Base-by-base conservation (phyloP, 2,888 invertebrate genomes). In the Alloscopus bannaensis region DNA sequence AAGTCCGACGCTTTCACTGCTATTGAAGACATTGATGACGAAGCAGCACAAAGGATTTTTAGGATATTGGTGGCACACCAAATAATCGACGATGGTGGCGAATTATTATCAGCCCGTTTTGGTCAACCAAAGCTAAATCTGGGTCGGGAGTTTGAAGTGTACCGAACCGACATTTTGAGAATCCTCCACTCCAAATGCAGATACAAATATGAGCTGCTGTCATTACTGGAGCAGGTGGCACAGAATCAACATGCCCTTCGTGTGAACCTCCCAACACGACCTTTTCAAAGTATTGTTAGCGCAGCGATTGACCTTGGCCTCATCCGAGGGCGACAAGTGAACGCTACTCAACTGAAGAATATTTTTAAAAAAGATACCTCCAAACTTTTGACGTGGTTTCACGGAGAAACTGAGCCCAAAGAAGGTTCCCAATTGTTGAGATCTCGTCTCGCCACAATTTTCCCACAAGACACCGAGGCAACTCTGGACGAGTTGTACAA, bases 171-270 rank as follows among this genome's bases (percentile, higher is more conserved):
- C 64, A 45, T 64, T 64, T 6, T 26, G 3, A 1, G 28, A 1
- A 28, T 64, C 11, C 28, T 64, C 4, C 45, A 45, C 3, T 3
- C 45, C 8, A 64, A 47, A 8, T 64, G 64, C n/a, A 20, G 64
- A 3, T 64, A 64, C 28, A 24, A 64, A 18, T 64, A 45, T 20
- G 64, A 64, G n/a, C 13, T 64, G 2, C 47, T 64, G 8, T 28
- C 24, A 1, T 47, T 11, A 11, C 47, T 11, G 47, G 11, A 47
- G 11, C 4, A 47, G 47, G 8, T 6, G 42, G 13, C 8, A 40
- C 1, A n/a, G 40, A 62, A 22, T 20, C 8, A 2, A 26, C 16
- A 16, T 1, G 65, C 28, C 18, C 6, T 65, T 16, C 18, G 18
- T 16, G 18, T 36, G 18, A 16, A 28, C 3, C 22, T 60, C 4